phyloP scores from a whole-genome alignment of 2,888 invertebrate genomes.

The Embidobia sp. region DNA sequence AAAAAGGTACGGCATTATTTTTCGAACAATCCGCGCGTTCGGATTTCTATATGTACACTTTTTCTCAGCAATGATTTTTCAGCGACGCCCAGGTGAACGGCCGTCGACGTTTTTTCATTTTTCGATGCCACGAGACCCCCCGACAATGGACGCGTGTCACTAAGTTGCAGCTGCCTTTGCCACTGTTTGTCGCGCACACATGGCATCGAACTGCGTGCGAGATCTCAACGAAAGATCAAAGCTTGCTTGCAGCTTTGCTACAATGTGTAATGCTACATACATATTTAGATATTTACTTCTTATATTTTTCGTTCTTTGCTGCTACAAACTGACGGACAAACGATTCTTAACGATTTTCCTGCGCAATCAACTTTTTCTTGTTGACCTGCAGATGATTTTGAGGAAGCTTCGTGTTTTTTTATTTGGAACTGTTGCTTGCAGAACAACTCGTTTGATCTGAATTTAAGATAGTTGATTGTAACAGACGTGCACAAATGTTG shows the following conservation, averaged over 20 bases:
- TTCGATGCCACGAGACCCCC: slow-evolving; percentile 78
- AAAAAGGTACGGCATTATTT: slow-evolving; percentile 44
- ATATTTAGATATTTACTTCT: slow-evolving; percentile 42
- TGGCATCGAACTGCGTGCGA: slow-evolving; percentile 71
- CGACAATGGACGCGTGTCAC: slow-evolving; percentile 82
- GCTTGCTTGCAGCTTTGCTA: slow-evolving; percentile 59
- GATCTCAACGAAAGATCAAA: slow-evolving; percentile 66
- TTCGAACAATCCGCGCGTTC: slow-evolving; percentile 51
- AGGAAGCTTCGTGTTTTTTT: too few relatives aligned
- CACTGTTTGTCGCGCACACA: slow-evolving; percentile 79
- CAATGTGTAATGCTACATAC: slow-evolving; percentile 46
- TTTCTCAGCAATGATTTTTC: slow-evolving; percentile 66
- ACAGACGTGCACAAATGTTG: too few relatives aligned
- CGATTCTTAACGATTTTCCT: too few relatives aligned
- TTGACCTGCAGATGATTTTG: too few relatives aligned
- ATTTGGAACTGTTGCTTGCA: too few relatives aligned
- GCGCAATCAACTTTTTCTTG: too few relatives aligned
- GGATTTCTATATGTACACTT: slow-evolving; percentile 47
- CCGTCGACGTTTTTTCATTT: slow-evolving; percentile 80
- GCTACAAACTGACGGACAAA: background rate
- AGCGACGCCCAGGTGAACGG: slow-evolving; percentile 77
- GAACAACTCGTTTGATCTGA: too few relatives aligned
- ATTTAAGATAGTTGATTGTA: too few relatives aligned
- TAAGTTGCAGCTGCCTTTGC: slow-evolving; percentile 78
- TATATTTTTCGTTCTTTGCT: too few relatives aligned